Evolutionary conservation across 2,113 vertebrate genomes (phyloP).

Genomic region (Neodontobutis hainanensis): DNA sequence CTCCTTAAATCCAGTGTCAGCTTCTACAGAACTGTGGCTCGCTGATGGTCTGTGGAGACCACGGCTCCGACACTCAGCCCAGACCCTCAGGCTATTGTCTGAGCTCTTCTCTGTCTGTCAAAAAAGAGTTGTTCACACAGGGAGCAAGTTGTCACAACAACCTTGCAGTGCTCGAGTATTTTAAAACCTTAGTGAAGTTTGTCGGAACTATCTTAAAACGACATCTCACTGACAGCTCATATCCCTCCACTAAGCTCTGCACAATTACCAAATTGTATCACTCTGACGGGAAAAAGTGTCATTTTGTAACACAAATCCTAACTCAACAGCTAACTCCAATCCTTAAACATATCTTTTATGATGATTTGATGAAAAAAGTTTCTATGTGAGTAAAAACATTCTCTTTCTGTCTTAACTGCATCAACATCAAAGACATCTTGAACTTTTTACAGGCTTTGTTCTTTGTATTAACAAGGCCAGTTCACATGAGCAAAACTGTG

Average conservation of each 20-base stretch:
- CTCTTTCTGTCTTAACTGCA: constrained; percentile 23
- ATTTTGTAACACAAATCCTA: constrained; percentile 2
- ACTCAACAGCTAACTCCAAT: background rate
- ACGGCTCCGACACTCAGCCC: constrained; percentile 37
- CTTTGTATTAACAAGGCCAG: constrained; percentile 10
- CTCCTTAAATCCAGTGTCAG: constrained; percentile 23
- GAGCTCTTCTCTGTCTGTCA: constrained; percentile 50
- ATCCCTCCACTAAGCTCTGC: constrained; percentile 36
- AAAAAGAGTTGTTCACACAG: constrained; percentile 54
- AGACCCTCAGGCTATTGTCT: constrained; percentile 55
- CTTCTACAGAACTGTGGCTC: constrained; percentile 21
- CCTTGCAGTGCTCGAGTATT: constrained; percentile 33
- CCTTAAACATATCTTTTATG: background rate
- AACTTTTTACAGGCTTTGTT: constrained; percentile 49
- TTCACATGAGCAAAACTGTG: background rate
- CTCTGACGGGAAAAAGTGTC: constrained; percentile 14
- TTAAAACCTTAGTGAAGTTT: constrained; percentile 51
- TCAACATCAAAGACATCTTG: constrained; percentile 37
- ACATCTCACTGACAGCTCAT: constrained; percentile 25
- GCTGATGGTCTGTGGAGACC: constrained; percentile 47
- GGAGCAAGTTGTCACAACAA: constrained; percentile 65
- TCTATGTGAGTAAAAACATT: background rate
- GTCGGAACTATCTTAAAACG: constrained; percentile 31
- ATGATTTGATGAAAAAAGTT: constrained; percentile 39
- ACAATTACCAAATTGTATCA: constrained; percentile 14